phyloP scores from a whole-genome alignment of 2,113 vertebrate genomes.

The Sturnus vulgaris region DNA sequence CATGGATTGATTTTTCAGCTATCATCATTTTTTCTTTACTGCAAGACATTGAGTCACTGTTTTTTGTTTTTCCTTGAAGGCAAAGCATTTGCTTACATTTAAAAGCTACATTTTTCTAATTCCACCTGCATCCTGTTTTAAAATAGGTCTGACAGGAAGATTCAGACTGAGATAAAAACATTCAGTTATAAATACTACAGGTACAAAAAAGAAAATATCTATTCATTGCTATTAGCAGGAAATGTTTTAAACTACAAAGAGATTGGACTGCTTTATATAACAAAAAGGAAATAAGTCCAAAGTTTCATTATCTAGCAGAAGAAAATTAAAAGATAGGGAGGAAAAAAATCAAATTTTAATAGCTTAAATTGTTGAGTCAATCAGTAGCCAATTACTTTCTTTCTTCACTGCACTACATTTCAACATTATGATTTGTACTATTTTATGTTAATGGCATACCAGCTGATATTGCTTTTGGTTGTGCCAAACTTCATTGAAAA shows the following conservation, averaged over 20 bases:
- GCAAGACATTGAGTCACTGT: neutral
- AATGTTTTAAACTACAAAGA: neutral
- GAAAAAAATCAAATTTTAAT: neutral
- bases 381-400: neutral
- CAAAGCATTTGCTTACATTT: neutral
- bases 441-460: neutral
- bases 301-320: neutral
- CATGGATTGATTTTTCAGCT: neutral
- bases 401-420: neutral
- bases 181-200: neutral
- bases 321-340: neutral
- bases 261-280: neutral
- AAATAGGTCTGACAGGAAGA: neutral
- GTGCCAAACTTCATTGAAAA: neutral
- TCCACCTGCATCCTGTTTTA: neutral
- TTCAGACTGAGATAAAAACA: neutral
- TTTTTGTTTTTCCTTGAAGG: neutral
- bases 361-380: neutral
- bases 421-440: neutral
- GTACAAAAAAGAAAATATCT: neutral
- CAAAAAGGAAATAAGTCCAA: neutral
- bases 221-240: neutral
- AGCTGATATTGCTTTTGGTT: neutral
- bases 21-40: neutral
- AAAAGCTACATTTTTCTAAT: neutral